Conservation (phyloP, 2,113 vertebrate genomes). For the Nymphicus hollandicus region DNA sequence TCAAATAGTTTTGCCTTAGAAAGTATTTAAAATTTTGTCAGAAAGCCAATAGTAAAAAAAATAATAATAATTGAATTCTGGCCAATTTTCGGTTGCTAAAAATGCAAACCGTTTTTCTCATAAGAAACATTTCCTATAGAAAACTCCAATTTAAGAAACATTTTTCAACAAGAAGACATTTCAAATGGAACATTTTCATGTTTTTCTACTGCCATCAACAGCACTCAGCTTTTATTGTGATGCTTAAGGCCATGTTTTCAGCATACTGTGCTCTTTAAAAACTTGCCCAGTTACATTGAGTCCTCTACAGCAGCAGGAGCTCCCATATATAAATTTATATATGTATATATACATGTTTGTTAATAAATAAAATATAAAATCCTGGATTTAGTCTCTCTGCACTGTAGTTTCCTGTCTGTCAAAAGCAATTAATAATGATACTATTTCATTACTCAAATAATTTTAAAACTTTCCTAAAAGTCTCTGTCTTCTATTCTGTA, state of each 20-base stretch:
- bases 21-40: slow-evolving; percentile 30
- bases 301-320: background rate
- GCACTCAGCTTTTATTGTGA: slow-evolving; percentile 52
- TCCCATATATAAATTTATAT: background rate
- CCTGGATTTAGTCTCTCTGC: background rate
- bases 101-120: slow-evolving; percentile 31
- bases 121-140: slow-evolving; percentile 31
- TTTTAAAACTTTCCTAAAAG: background rate
- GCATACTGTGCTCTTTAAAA: slow-evolving; percentile 45
- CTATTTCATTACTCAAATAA: background rate
- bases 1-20: background rate
- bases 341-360: background rate
- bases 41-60: background rate
- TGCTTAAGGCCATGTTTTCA: slow-evolving; percentile 50
- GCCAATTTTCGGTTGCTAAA: slow-evolving; percentile 18
- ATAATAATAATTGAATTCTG: background rate
- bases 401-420: background rate
- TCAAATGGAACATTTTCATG: slow-evolving; percentile 41
- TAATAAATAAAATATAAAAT: background rate
- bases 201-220: slow-evolving; percentile 47
- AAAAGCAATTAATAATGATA: background rate
- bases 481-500: background rate
- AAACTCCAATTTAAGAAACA: slow-evolving; percentile 31
- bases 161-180: slow-evolving; percentile 47
- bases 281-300: background rate